phyloP scores from a whole-genome alignment of 2,113 vertebrate genomes.

The Leptodactylus fuscus region DNA sequence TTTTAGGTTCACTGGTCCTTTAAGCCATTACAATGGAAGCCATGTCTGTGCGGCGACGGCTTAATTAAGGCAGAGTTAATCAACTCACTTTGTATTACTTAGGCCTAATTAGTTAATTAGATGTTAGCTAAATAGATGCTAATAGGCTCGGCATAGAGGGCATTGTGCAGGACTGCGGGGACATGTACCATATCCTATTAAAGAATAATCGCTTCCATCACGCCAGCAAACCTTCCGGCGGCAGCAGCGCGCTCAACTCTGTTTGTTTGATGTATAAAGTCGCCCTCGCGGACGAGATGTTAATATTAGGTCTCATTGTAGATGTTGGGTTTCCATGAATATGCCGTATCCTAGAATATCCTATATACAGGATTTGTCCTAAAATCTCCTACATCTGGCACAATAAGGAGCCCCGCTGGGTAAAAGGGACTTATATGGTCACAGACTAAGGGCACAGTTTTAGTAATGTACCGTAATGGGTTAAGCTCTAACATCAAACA shows the following conservation, averaged over 20 bases:
- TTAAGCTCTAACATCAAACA: too few relatives aligned
- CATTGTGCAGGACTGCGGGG: neutral
- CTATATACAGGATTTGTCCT: too few relatives aligned
- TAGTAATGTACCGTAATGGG: too few relatives aligned
- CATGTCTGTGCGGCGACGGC: neutral
- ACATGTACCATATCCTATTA: neutral
- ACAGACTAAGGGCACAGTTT: too few relatives aligned
- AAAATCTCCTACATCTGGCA: too few relatives aligned
- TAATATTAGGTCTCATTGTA: neutral
- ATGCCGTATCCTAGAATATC: too few relatives aligned
- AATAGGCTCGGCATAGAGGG: neutral
- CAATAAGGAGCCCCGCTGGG: too few relatives aligned
- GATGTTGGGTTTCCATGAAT: too few relatives aligned
- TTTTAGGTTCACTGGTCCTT: neutral
- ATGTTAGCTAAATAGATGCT: conserved; percentile 22
- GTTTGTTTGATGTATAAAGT: neutral
- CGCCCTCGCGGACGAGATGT: neutral
- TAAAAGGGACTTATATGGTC: too few relatives aligned
- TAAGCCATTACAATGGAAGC: neutral
- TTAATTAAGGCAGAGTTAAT: conserved; percentile 58
- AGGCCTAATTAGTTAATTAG: conserved; percentile 27
- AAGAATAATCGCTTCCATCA: neutral
- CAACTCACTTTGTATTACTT: conserved; percentile 10
- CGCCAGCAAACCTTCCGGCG: neutral
- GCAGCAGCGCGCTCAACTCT: neutral